These are phyloP conservation scores for Nymphalis urticae DNA, from an alignment of 2,888 invertebrate genomes.

Conservation along the genomic window DNA sequence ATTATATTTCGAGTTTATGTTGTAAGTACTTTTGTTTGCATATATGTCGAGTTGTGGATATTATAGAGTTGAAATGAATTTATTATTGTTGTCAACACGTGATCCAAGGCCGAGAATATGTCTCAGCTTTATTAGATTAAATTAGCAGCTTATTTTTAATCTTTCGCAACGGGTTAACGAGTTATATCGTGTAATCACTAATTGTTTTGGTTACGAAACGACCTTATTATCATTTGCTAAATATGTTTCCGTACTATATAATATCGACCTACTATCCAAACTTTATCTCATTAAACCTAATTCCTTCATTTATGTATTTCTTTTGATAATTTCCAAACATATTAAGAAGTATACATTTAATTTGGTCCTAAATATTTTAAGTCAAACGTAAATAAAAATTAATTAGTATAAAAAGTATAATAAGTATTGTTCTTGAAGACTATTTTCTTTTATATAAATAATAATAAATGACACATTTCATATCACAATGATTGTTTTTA, in stretches of 20 bases:
- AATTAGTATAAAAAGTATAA: not conserved
- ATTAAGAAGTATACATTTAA: too few species aligned
- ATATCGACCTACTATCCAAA: slow-evolving; percentile 1
- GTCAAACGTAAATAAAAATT: not conserved
- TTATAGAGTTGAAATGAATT: slow-evolving; percentile 47
- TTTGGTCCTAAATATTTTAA: not conserved
- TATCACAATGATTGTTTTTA: too few species aligned
- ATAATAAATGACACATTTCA: too few species aligned
- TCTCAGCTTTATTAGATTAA: slow-evolving; percentile 48
- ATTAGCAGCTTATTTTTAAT: slow-evolving; percentile 36
- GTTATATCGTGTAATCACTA: slow-evolving; percentile 23
- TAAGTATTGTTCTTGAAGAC: too few species aligned
- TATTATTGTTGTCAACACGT: slow-evolving; percentile 64
- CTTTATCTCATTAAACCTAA: not conserved
- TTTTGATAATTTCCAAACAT: slow-evolving; percentile 2
- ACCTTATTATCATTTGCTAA: slow-evolving; percentile 49
- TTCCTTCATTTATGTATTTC: not conserved
- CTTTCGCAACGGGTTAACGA: slow-evolving; percentile 38
- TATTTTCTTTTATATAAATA: too few species aligned
- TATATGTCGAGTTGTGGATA: slow-evolving; percentile 40
- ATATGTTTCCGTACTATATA: slow-evolving; percentile 36
- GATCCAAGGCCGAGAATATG: slow-evolving; percentile 58
- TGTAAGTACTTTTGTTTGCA: slow-evolving; percentile 37
- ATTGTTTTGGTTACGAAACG: slow-evolving; percentile 59
- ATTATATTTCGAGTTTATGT: slow-evolving; percentile 18